Percentiles rank a stretch among this genome's conserved stretches.
These are phyloP conservation scores for Ciconia boyciana DNA, from an alignment of 2,113 vertebrate genomes.

Conservation along the genomic window DNA sequence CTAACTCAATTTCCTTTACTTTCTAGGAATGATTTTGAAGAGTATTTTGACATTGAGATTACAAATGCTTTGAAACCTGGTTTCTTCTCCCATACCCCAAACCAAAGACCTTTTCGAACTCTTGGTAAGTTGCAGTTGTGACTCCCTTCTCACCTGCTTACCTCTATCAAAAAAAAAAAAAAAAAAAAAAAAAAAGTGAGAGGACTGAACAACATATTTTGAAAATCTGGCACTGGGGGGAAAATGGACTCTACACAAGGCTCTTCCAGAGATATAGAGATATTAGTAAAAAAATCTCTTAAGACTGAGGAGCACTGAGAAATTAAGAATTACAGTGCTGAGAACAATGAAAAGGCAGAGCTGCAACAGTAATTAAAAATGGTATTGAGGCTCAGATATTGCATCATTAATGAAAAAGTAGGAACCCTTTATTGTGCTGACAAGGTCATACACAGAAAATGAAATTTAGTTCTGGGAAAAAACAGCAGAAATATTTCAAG, in stretches of 20 bases:
- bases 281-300: neutral
- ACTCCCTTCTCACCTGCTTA: neutral
- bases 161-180: neutral
- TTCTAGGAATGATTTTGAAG: slow-evolving; percentile 88
- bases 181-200: neutral
- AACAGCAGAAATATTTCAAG: neutral
- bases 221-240: neutral
- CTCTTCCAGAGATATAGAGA: neutral
- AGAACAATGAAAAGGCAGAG: neutral
- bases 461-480: neutral
- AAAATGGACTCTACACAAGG: neutral
- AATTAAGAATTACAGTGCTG: neutral
- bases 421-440: neutral
- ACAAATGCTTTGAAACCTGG: slow-evolving; percentile 97
- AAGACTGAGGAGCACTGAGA: neutral
- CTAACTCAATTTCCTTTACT: neutral
- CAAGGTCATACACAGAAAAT: neutral
- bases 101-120: slow-evolving; percentile 88
- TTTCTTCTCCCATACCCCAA: slow-evolving; percentile 91
- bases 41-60: slow-evolving; percentile 92
- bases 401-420: neutral
- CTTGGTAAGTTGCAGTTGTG: slow-evolving; percentile 78
- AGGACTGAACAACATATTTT: neutral
- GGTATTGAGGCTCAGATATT: neutral
- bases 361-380: neutral